These are phyloP conservation scores for Gymnoscelis rufifasciata DNA, from an alignment of 2,888 invertebrate genomes.

Conservation along the genomic window DNA sequence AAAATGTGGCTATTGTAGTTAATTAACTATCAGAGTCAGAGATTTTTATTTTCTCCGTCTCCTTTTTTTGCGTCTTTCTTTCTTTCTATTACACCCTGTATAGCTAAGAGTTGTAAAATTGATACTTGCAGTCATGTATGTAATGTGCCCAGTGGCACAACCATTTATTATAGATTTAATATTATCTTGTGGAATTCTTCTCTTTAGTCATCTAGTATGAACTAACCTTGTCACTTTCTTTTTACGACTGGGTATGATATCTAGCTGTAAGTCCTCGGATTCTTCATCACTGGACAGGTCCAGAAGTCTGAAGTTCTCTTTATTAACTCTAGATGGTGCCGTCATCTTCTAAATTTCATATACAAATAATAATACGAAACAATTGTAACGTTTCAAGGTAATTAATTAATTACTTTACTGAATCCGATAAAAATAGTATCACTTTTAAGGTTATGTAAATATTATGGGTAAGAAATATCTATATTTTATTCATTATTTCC, in stretches of 20 bases:
- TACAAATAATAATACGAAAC: background rate
- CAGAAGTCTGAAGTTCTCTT: conserved; percentile 82
- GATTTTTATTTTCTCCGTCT: too few species aligned
- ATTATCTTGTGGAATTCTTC: too few species aligned
- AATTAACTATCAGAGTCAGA: too few species aligned
- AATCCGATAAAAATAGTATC: background rate
- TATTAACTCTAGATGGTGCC: conserved; percentile 69
- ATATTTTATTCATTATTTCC: too few species aligned
- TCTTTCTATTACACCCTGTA: too few species aligned
- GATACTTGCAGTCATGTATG: too few species aligned
- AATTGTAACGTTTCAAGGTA: background rate
- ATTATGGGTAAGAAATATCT: background rate
- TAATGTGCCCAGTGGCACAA: too few species aligned
- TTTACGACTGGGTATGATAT: conserved; percentile 77
- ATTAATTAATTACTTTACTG: background rate
- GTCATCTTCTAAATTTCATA: conserved; percentile 54
- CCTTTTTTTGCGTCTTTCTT: too few species aligned
- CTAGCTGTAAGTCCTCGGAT: conserved; percentile 79
- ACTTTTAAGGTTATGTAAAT: conserved; percentile 1
- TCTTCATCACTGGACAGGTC: conserved; percentile 81
- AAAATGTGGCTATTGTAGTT: too few species aligned
- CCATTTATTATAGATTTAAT: too few species aligned
- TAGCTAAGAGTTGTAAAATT: too few species aligned
- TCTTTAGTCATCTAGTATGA: too few species aligned
- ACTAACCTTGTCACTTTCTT: conserved; percentile 78